Conservation (phyloP, 2,888 invertebrate species). For the Eupsilia transversa region DNA sequence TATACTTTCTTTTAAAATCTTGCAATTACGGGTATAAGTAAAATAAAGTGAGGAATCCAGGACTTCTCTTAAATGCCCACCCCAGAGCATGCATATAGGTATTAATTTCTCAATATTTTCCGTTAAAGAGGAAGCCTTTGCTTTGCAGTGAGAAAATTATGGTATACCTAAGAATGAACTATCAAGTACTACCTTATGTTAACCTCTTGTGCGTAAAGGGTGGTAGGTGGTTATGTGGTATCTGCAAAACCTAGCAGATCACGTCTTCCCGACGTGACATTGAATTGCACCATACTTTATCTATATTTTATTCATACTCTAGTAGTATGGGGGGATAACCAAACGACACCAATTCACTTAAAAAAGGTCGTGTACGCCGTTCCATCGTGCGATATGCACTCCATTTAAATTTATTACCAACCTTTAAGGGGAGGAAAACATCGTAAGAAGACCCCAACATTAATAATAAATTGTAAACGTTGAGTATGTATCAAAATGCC, state of each 20-base stretch:
- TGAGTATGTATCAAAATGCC: conserved; percentile 40
- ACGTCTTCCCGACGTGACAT: not conserved
- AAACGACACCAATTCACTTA: conserved; percentile 58
- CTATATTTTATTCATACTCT: conserved; percentile 18
- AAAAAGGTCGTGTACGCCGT: conserved; percentile 51
- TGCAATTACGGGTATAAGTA: no score
- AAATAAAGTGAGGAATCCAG: no score
- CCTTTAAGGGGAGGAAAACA: conserved; percentile 35
- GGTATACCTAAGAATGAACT: no score
- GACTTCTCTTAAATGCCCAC: no score
- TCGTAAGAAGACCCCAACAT: conserved; percentile 41
- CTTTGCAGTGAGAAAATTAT: no score
- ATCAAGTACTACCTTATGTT: not conserved
- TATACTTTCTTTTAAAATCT: no score
- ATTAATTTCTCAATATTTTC: no score
- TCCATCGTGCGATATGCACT: conserved; percentile 31
- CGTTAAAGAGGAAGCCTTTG: no score
- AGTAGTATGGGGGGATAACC: conserved; percentile 43
- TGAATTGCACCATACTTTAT: conserved; percentile 6
- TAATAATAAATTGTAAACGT: conserved; percentile 56
- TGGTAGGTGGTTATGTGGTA: no score
- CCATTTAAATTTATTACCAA: conserved; percentile 53
- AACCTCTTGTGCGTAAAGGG: no score
- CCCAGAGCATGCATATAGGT: no score
- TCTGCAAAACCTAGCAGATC: not conserved